A percentile compares a stretch with the other conserved stretches of the same genome.
phyloP scores from a whole-genome alignment of 2,888 invertebrate genomes.

The Drosophila paracracens region DNA sequence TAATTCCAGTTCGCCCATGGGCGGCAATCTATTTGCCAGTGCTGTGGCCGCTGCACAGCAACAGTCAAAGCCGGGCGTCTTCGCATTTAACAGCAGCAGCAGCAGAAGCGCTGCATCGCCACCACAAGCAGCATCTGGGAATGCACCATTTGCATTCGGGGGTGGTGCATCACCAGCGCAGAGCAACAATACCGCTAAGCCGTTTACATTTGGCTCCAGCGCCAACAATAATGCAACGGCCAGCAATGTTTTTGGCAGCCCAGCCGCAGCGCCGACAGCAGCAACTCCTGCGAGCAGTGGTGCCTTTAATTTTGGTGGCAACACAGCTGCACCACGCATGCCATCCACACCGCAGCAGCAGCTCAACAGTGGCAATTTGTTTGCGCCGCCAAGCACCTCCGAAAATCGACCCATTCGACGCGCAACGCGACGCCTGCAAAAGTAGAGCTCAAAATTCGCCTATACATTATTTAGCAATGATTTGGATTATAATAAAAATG shows the following conservation, averaged over 20 bases:
- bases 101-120: conserved; percentile 17
- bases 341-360: conserved; percentile 51
- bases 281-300: conserved; percentile 23
- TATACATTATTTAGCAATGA: background rate
- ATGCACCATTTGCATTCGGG: conserved; percentile 67
- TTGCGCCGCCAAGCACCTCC: conserved; percentile 58
- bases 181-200: conserved; percentile 45
- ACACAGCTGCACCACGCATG: conserved; percentile 31
- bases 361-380: conserved; percentile 63
- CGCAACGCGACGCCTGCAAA: conserved; percentile 81
- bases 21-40: conserved; percentile 66
- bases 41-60: conserved; percentile 47
- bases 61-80: conserved; percentile 49
- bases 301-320: conserved; percentile 63
- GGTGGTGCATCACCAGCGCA: conserved; percentile 16
- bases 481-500: conserved; percentile 1
- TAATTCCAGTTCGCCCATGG: conserved; percentile 20
- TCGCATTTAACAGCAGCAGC: conserved; percentile 52
- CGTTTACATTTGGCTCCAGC: conserved; percentile 62
- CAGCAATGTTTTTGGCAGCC: conserved; percentile 57
- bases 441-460: conserved; percentile 37
- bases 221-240: conserved; percentile 8
- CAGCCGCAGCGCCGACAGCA: conserved; percentile 16
- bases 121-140: conserved; percentile 8
- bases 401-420: conserved; percentile 73